A percentile compares a stretch with the other conserved stretches of the same genome.
phyloP scores from a whole-genome alignment of 2,888 invertebrate species.

The Patella ulyssiponensis region DNA sequence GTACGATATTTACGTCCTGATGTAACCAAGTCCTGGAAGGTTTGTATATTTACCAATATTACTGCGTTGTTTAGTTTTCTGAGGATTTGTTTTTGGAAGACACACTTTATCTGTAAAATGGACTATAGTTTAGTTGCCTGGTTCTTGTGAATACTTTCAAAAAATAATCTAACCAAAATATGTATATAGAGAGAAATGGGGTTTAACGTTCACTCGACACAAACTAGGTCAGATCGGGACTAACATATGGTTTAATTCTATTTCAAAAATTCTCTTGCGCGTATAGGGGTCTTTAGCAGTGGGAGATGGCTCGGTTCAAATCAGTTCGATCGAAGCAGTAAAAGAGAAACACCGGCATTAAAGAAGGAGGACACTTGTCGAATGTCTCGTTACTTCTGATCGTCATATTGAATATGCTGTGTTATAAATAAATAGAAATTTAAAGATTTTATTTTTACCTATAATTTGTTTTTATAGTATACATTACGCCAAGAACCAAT shows the following conservation, averaged over 20 bases:
- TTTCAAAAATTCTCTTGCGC: too few relatives aligned
- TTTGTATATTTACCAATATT: slow-evolving; percentile 33
- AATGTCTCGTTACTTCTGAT: background rate
- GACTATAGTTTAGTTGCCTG: background rate
- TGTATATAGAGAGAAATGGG: too few relatives aligned
- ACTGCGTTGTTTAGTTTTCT: too few relatives aligned
- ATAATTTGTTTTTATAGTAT: slow-evolving; percentile 54
- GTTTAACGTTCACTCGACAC: too few relatives aligned
- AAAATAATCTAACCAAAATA: too few relatives aligned
- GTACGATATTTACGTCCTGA: slow-evolving; percentile 66
- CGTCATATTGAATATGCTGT: background rate
- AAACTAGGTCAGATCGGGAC: too few relatives aligned
- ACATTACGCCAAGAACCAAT: slow-evolving; percentile 65
- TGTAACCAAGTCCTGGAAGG: slow-evolving; percentile 60
- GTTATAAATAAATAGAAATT: background rate
- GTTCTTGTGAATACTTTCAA: background rate
- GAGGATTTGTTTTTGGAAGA: too few relatives aligned
- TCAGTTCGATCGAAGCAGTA: background rate
- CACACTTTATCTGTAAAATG: background rate
- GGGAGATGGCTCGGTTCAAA: too few relatives aligned
- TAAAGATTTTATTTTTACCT: slow-evolving; percentile 1
- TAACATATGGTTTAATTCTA: too few relatives aligned
- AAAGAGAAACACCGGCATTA: background rate
- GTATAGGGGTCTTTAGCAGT: too few relatives aligned
- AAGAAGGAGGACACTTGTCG: too few relatives aligned